These are phyloP conservation scores for Microcebus murinus DNA, from an alignment of 2,113 vertebrate species.

Conservation along the genomic window DNA sequence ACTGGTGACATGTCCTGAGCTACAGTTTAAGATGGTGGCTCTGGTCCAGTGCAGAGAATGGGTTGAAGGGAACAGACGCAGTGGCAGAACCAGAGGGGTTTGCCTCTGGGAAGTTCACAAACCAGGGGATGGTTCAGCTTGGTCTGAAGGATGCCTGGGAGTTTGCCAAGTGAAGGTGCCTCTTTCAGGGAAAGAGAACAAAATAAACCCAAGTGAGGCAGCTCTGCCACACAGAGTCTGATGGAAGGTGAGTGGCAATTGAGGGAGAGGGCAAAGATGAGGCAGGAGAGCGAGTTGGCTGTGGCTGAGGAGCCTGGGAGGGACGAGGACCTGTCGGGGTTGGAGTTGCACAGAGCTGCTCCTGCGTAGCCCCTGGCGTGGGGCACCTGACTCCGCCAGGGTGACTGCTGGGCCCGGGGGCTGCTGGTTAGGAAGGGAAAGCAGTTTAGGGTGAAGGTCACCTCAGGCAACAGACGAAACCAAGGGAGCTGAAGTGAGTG, in stretches of 20 bases:
- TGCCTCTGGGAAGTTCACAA: neutral
- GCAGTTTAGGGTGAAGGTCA: neutral
- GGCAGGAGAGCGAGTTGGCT: neutral
- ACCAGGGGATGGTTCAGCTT: rapidly evolving
- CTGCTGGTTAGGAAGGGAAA: neutral
- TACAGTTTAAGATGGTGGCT: neutral
- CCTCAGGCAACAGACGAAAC: neutral
- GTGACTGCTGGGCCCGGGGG: neutral
- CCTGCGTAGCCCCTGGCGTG: rapidly evolving
- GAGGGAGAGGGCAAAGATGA: neutral
- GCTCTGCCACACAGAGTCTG: neutral
- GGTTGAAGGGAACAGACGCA: neutral
- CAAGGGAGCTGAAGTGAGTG: neutral
- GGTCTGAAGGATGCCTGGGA: neutral
- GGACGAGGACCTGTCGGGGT: rapidly evolving
- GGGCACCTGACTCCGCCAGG: neutral
- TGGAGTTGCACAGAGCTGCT: neutral
- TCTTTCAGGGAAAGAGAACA: neutral
- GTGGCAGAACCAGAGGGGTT: neutral
- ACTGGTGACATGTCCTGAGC: neutral
- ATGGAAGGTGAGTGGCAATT: rapidly evolving
- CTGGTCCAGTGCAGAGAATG: neutral
- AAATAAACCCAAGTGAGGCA: neutral
- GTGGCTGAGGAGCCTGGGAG: rapidly evolving
- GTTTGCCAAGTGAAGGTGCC: neutral